Conservation (phyloP, 2,113 vertebrate genomes). For the Prinia subflava region DNA sequence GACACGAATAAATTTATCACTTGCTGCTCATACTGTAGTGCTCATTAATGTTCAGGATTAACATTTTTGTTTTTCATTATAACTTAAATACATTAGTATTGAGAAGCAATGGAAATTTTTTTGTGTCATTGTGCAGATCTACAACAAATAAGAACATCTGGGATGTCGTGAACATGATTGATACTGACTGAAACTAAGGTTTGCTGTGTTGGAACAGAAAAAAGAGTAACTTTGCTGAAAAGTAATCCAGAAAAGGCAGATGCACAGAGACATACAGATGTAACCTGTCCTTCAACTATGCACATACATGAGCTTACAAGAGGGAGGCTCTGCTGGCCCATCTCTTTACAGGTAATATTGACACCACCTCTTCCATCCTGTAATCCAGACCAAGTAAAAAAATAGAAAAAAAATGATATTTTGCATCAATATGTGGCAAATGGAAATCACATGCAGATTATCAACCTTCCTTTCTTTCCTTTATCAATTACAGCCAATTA, state of each 20-base stretch:
- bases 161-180: not conserved
- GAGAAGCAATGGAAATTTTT: not conserved
- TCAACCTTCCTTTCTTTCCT: not conserved
- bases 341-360: not conserved
- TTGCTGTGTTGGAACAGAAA: not conserved
- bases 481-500: not conserved
- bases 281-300: not conserved
- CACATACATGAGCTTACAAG: rapidly evolving
- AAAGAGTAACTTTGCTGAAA: not conserved
- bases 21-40: not conserved
- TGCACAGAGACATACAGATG: not conserved
- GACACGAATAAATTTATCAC: not conserved
- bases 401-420: not conserved
- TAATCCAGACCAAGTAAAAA: not conserved
- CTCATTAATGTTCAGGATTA: not conserved
- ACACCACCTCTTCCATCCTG: not conserved
- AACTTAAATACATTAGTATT: not conserved
- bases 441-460: not conserved
- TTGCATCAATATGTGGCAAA: not conserved
- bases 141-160: not conserved
- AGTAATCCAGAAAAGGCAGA: not conserved
- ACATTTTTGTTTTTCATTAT: not conserved
- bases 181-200: not conserved
- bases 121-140: not conserved
- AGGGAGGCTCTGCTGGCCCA: not conserved